phyloP scores from a whole-genome alignment of 2,888 invertebrate species.

The Ellobium chinense region DNA sequence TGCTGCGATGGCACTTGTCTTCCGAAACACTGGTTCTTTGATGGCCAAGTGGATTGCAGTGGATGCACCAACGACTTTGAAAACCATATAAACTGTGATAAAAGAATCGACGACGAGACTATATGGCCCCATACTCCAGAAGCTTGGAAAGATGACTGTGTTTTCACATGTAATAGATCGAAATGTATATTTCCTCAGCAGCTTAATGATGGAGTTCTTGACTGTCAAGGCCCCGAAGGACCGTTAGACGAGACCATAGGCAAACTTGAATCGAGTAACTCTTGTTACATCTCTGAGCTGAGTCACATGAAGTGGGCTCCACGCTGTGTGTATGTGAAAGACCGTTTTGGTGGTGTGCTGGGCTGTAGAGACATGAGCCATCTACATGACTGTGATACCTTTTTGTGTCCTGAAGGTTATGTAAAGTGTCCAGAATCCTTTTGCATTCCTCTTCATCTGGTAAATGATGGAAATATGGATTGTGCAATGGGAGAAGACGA shows the following conservation, averaged over 20 bases:
- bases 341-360: neutral
- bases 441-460: conserved; percentile 13
- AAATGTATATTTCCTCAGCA: conserved; percentile 67
- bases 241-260: conserved; percentile 9
- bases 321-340: conserved; percentile 13
- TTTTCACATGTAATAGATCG: conserved; percentile 45
- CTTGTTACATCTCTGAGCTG: neutral
- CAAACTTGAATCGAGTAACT: neutral
- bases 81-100: neutral
- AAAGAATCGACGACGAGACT: neutral
- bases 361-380: conserved; percentile 47
- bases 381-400: conserved; percentile 76
- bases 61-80: neutral
- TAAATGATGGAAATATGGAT: neutral
- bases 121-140: neutral
- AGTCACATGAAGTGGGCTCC: neutral
- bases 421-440: conserved; percentile 14
- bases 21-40: conserved; percentile 4
- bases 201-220: conserved; percentile 66
- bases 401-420: conserved; percentile 26
- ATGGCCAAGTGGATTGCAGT: neutral
- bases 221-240: conserved; percentile 67
- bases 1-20: conserved; percentile 13
- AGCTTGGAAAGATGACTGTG: neutral
- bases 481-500: conserved; percentile 25